Percentiles rank a stretch among this genome's conserved stretches.
phyloP scores from a whole-genome alignment of 2,797 vertebrate species.

The Xiphophorus birchmanni region DNA sequence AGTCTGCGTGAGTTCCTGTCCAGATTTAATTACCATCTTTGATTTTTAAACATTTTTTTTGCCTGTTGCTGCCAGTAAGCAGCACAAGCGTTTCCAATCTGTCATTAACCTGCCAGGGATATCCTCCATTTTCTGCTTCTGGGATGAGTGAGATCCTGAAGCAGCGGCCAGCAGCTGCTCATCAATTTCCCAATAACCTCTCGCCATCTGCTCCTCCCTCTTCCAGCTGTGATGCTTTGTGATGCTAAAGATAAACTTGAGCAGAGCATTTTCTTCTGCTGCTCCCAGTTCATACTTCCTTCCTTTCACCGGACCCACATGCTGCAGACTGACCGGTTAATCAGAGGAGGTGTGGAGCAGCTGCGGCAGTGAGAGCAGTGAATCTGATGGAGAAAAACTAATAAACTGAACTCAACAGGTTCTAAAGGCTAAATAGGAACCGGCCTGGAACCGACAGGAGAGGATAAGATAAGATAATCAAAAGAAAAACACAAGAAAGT shows the following conservation, averaged over 20 bases:
- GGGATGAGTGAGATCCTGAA: slow-evolving; percentile 19
- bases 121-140: slow-evolving; percentile 6
- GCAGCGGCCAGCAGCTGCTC: slow-evolving; percentile 40
- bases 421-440: not conserved
- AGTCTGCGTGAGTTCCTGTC: not conserved
- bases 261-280: not conserved
- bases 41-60: slow-evolving; percentile 11
- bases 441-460: not conserved
- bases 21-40: slow-evolving; percentile 14
- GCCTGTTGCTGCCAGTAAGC: slow-evolving; percentile 21
- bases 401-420: not conserved
- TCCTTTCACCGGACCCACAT: not conserved
- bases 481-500: not conserved
- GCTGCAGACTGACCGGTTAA: not conserved
- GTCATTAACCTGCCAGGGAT: slow-evolving; percentile 22
- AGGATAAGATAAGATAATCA: not conserved
- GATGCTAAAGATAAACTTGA: not conserved
- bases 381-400: not conserved
- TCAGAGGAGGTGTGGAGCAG: not conserved
- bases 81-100: slow-evolving; percentile 12
- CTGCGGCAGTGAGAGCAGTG: not conserved
- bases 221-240: not conserved
- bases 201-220: not conserved
- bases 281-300: not conserved
- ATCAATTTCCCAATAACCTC: slow-evolving; percentile 28